A percentile compares a stretch with the other conserved stretches of the same genome.
Conservation (phyloP, 2,888 invertebrate genomes). For the Lottia gigantea region DNA sequence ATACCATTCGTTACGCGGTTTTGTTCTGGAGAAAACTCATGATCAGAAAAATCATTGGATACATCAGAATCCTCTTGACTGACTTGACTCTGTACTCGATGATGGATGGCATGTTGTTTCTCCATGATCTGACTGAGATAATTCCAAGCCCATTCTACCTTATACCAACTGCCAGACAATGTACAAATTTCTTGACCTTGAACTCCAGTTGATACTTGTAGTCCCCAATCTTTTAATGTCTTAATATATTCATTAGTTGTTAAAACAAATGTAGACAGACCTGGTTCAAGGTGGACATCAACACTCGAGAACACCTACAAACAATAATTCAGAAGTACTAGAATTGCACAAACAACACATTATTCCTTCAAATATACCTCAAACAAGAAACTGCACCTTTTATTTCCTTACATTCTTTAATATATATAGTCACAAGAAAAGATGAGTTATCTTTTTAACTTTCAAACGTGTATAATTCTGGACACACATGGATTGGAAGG, state of each 20-base stretch:
- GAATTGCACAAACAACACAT: no score
- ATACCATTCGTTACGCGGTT: neutral
- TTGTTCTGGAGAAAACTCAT: neutral
- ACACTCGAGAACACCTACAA: slow-evolving; percentile 32
- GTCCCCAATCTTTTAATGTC: slow-evolving; percentile 20
- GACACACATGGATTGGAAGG: no score
- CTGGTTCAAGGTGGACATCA: slow-evolving; percentile 28
- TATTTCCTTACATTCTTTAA: no score
- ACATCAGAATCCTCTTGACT: neutral
- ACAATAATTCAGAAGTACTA: no score
- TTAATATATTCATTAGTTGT: slow-evolving; percentile 25
- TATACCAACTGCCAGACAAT: slow-evolving; percentile 30
- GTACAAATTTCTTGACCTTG: neutral
- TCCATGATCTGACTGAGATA: slow-evolving; percentile 34
- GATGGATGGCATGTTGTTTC: slow-evolving; percentile 24
- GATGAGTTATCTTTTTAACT: no score
- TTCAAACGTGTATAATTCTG: no score
- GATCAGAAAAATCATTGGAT: neutral
- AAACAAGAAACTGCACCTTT: no score
- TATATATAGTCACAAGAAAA: no score
- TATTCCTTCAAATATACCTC: no score
- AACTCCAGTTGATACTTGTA: neutral
- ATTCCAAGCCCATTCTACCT: slow-evolving; percentile 42
- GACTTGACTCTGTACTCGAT: neutral
- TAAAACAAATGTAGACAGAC: slow-evolving; percentile 31